Evolutionary conservation across 2,888 invertebrate species (phyloP), one percentile per base, ranked within the genome.

Genomic region (Heliconius aoede): DNA sequence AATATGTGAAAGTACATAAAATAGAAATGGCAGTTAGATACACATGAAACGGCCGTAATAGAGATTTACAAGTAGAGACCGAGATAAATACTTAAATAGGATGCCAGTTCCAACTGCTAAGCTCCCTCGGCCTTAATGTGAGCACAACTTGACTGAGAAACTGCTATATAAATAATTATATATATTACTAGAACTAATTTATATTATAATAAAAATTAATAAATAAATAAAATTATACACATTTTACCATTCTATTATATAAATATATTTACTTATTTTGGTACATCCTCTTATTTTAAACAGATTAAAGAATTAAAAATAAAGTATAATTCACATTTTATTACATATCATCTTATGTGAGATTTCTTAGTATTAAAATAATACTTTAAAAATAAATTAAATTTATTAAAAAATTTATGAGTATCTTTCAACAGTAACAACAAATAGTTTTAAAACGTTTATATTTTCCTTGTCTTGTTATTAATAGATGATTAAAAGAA

Each of bases 71-170:
- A 68, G 67, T 64, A 60, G 71, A 76, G 60, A 64, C 75, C 69
- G 76, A 78, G 75, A 71, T 78, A 76, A 78, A 78, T 76, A 73
- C 76, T 76, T 69, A 65, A 76, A 73, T 73, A 73, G 68, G 73
- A 73, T 68, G 73, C 61, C 51, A 67, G 73, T 62, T 73, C 30
- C 68, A 76, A 76, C 55, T 64, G 71, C 62, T 76, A 73, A 73
- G 73, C 73, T 58, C 60, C 55, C 51, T 58, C n/a, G 55, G 64
- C 51, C 46, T 76, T 58, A 69, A 76, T 76, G 58, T 73, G 73
- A 30, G 36, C 32, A 58, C 26, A 30, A 76, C 68, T 76, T 62
- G 55, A 73, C 61, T 73, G 36, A 72, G 64, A 36, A 40, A 71
- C 73, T 68, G 68, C 36, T 60, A 68, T 55, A 68, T 69, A 68